Conservation (phyloP, 2,888 invertebrate genomes). For the Carpatolechia fugitivella region DNA sequence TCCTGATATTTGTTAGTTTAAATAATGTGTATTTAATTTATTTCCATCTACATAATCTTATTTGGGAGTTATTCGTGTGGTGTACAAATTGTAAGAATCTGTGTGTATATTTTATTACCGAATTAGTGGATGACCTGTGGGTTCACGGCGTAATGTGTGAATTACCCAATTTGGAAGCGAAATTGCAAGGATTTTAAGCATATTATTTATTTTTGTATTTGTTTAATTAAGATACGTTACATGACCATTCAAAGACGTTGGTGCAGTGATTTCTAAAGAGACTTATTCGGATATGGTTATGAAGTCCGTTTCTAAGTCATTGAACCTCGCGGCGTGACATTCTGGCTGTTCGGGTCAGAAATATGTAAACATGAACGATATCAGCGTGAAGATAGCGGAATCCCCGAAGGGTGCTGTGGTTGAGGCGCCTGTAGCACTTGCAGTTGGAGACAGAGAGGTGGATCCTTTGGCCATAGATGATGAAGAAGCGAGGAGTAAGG, state of each 20-base stretch:
- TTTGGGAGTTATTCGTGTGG: slow-evolving; percentile 27
- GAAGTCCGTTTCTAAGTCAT: slow-evolving; percentile 61
- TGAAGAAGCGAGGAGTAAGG: slow-evolving; percentile 31
- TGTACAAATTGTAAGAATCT: slow-evolving; percentile 24
- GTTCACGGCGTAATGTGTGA: slow-evolving; percentile 62
- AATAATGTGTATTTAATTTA: slow-evolving; percentile 28
- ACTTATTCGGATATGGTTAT: slow-evolving; percentile 37
- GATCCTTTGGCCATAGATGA: slow-evolving; percentile 63
- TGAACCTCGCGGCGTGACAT: slow-evolving; percentile 64
- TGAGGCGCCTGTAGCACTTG: slow-evolving; percentile 45
- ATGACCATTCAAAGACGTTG: neutral
- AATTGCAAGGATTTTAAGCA: slow-evolving; percentile 49
- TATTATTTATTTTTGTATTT: slow-evolving; percentile 35
- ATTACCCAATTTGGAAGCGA: slow-evolving; percentile 62
- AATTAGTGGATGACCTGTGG: slow-evolving; percentile 57
- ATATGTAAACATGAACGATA: slow-evolving; percentile 79
- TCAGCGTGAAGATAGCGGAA: slow-evolving; percentile 70
- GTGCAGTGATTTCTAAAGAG: neutral
- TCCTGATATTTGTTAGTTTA: slow-evolving; percentile 9
- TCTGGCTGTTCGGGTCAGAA: slow-evolving; percentile 66
- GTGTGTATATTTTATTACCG: slow-evolving; percentile 29
- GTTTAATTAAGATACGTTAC: neutral
- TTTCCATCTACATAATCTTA: slow-evolving; percentile 21
- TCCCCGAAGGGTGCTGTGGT: slow-evolving; percentile 59
- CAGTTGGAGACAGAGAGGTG: slow-evolving; percentile 52